A percentile compares a stretch with the other conserved stretches of the same genome.
Evolutionary conservation across 2,888 invertebrate genomes (phyloP).

Genomic region (Standfussiana lucernea): DNA sequence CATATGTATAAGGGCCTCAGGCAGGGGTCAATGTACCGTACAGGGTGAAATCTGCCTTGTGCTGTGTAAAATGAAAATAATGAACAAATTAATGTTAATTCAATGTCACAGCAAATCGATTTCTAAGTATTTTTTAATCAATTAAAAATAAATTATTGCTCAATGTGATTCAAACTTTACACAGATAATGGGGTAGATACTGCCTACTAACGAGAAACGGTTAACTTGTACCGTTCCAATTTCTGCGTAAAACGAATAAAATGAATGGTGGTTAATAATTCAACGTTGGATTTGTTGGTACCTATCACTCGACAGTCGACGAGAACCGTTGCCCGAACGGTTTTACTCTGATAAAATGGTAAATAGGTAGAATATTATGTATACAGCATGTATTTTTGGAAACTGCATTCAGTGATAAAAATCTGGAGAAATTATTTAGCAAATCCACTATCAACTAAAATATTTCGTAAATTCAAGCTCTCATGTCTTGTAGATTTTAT

Average conservation of each 20-base stretch:
- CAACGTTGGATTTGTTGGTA: slow-evolving; percentile 58
- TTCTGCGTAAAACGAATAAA: slow-evolving; percentile 55
- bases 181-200: background rate
- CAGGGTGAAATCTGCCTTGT: background rate
- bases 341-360: slow-evolving; percentile 56
- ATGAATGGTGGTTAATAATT: slow-evolving; percentile 66
- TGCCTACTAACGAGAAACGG: slow-evolving; percentile 9
- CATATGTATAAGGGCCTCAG: background rate
- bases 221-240: slow-evolving; percentile 52
- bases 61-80: background rate
- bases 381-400: background rate
- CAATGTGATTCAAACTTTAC: slow-evolving; percentile 14
- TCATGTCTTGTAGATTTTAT: too few relatives aligned
- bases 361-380: slow-evolving; percentile 17
- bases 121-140: slow-evolving; percentile 11
- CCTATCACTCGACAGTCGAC: slow-evolving; percentile 16
- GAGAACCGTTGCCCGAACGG: slow-evolving; percentile 56
- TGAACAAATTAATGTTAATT: background rate
- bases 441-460: background rate
- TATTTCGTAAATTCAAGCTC: background rate
- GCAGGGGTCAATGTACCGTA: background rate
- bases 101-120: slow-evolving; percentile 14
- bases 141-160: slow-evolving; percentile 27
- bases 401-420: background rate
- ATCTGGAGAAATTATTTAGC: background rate